Base-by-base conservation (phyloP, 2,113 vertebrate genomes). In the Larimichthys polyactis region DNA sequence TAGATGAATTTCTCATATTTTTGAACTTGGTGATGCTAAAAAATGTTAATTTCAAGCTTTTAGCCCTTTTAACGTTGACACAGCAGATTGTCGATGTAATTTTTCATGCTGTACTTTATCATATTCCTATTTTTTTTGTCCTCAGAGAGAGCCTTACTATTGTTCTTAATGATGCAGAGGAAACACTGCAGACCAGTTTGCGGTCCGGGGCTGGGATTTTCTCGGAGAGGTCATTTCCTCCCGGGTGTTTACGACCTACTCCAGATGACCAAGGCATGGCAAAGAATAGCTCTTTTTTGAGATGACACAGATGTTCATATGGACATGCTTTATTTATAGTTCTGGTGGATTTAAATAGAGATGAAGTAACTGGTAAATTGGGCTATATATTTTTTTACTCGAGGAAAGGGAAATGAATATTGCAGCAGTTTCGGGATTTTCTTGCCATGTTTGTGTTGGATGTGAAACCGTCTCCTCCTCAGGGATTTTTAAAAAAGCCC, bases 361-460 rank as follows among this genome's bases (percentile, higher is more conserved):
- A 17, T 16, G 11, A 48, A 58, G 60, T 67, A 17, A 36, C 14
- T 40, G 36, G 36, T 40, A 40, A 40, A 40, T 9, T 40, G 36
- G 36, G 7, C 36, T 40, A 40, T 40, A 40, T 40, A 40, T 36
- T 36, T 68, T 68, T 58, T 72, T 75, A 79, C 43, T 62, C 79
- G 20, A 85, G 20, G 6, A 51, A 48, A 16, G 12, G n/a, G 11
- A 72, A 46, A 29, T 44, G 9, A 36, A 84, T 75, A 51, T 75
- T 49, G 40, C 4, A 0, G 17, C 57, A 70, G 11, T 22, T 46
- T 55, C 1, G 17, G 67, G 29, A 48, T 46, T 70, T 67, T 66
- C 64, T 32, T 83, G 44, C 75, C 20, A 1, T 29, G 22, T 20
- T 59, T 54, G 54, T 65, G 46, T 36, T 66, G 55, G 60, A 63